These are phyloP conservation scores for Rhopilema esculentum DNA, from an alignment of 30 jellyfish, hydroid and myxozoan species.

Conservation along the genomic window DNA sequence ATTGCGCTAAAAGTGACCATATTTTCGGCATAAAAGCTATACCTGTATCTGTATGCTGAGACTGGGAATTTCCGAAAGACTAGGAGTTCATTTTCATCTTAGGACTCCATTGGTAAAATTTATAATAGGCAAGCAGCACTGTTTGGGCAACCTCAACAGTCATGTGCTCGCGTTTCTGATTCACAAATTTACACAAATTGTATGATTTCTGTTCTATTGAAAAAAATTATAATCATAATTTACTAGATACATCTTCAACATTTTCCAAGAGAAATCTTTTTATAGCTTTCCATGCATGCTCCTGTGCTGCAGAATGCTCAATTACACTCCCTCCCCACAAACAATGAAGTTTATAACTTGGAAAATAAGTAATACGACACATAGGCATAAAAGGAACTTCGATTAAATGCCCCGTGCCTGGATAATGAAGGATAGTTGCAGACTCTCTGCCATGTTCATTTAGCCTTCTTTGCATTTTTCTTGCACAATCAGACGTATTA, in stretches of 20 bases:
- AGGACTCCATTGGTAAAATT: too few relatives aligned
- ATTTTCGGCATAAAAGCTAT: too few relatives aligned
- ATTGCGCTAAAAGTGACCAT: too few relatives aligned
- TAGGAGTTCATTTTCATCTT: background rate
- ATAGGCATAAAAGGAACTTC: conserved; percentile 87
- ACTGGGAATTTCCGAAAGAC: too few relatives aligned
- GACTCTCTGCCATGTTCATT: background rate
- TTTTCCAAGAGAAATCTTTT: conserved; percentile 31
- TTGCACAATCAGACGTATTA: background rate
- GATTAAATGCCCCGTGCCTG: conserved; percentile 83
- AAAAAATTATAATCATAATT: too few relatives aligned
- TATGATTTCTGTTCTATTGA: too few relatives aligned
- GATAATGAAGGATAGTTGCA: conserved; percentile 28
- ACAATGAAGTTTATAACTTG: background rate
- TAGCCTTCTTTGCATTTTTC: conserved; percentile 29
- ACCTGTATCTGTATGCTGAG: too few relatives aligned
- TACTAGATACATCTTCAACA: too few relatives aligned
- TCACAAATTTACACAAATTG: too few relatives aligned
- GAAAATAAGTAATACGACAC: conserved; percentile 38
- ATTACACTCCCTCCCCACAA: conserved; percentile 68
- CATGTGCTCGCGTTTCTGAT: too few relatives aligned
- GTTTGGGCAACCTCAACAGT: too few relatives aligned
- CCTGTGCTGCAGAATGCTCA: conserved; percentile 79
- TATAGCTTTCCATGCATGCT: conserved; percentile 77
- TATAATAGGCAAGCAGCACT: too few relatives aligned